A percentile compares a stretch with the other conserved stretches of the same genome.
These are phyloP conservation scores for Caenorhabditis auriculariae DNA, from an alignment of 2,888 invertebrate genomes.

Conservation along the genomic window DNA sequence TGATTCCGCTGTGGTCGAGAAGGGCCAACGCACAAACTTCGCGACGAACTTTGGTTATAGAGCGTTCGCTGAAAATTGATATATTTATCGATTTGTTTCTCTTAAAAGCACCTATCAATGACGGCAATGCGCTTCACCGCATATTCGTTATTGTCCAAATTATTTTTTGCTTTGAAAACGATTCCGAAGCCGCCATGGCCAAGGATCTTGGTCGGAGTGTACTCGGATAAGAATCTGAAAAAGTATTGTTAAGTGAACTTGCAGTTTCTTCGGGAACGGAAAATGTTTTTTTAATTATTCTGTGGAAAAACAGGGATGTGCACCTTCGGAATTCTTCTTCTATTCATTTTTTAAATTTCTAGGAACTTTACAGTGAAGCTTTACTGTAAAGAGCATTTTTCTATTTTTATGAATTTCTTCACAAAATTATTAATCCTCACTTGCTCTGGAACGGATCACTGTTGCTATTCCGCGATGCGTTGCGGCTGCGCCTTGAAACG, in stretches of 20 bases:
- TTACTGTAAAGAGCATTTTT: no score
- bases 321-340: no score
- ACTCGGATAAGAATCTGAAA: slow-evolving; percentile 51
- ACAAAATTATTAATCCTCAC: background rate
- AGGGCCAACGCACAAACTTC: slow-evolving; percentile 93
- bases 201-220: slow-evolving; percentile 64
- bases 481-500: background rate
- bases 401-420: no score
- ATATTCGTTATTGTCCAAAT: slow-evolving; percentile 88
- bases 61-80: slow-evolving; percentile 72
- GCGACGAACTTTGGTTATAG: slow-evolving; percentile 83
- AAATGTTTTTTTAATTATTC: no score
- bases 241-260: no score
- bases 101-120: slow-evolving; percentile 69
- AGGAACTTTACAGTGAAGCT: no score
- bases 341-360: no score
- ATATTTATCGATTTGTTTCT: background rate
- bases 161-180: slow-evolving; percentile 90
- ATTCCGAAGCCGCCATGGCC: slow-evolving; percentile 87
- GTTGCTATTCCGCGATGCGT: slow-evolving; percentile 1
- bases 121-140: slow-evolving; percentile 91
- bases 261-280: no score
- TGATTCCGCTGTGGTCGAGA: slow-evolving; percentile 90
- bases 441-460: slow-evolving; percentile 9
- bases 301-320: no score